Conservation (phyloP, 2,113 vertebrate genomes). For the Sinocyclocheilus maitianheensis region DNA sequence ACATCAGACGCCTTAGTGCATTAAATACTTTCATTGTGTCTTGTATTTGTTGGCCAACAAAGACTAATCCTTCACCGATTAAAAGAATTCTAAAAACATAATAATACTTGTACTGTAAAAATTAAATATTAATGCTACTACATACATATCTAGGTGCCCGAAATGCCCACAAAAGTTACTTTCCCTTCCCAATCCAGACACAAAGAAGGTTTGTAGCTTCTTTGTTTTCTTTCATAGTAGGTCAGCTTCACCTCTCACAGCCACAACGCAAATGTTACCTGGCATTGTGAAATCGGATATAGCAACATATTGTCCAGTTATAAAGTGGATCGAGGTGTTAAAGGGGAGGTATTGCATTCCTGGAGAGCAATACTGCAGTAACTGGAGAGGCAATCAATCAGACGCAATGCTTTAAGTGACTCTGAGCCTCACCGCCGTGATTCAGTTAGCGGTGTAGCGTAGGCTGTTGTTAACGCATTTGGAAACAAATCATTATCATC, state of each 20-base stretch:
- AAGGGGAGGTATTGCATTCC: slow-evolving; percentile 50
- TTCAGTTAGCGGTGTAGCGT: slow-evolving; percentile 63
- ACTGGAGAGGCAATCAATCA: slow-evolving; percentile 38
- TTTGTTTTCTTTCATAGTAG: neutral
- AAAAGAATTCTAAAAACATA: too few relatives aligned
- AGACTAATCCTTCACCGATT: too few relatives aligned
- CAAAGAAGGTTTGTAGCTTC: slow-evolving; percentile 4
- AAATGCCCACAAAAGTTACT: too few relatives aligned
- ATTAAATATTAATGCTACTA: too few relatives aligned
- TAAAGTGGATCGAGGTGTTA: neutral
- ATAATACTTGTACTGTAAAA: too few relatives aligned
- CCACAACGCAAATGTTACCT: slow-evolving; percentile 17
- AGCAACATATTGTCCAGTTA: slow-evolving; percentile 13
- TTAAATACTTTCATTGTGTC: too few relatives aligned
- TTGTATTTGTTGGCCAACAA: too few relatives aligned
- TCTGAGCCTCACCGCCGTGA: slow-evolving; percentile 43
- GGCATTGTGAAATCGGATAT: slow-evolving; percentile 32
- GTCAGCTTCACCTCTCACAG: slow-evolving; percentile 7
- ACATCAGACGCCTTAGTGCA: too few relatives aligned
- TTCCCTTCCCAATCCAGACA: slow-evolving; percentile 3
- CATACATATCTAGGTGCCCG: too few relatives aligned
- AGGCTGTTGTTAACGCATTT: slow-evolving; percentile 69
- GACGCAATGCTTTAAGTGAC: slow-evolving; percentile 17
- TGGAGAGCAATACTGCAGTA: slow-evolving; percentile 52
- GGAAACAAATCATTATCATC: slow-evolving; percentile 70